Conservation (phyloP, 2,113 vertebrate species). For the Potamarius usumacintae region DNA sequence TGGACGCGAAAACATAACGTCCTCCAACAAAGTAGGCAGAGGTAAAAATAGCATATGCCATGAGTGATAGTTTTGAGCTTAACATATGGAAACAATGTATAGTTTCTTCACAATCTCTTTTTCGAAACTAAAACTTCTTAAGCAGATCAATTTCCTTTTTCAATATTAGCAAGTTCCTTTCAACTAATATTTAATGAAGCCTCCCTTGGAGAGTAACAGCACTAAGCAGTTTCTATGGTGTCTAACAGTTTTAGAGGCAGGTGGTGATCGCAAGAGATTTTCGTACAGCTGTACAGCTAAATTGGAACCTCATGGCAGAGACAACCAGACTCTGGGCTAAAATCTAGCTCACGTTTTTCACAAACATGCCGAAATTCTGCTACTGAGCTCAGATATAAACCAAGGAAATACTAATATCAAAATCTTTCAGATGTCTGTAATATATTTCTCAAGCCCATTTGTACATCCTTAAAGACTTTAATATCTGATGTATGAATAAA, state of each 20-base stretch:
- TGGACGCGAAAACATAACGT: no score
- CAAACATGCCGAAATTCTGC: background rate
- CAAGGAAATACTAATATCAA: background rate
- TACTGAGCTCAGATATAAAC: background rate
- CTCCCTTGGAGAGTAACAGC: background rate
- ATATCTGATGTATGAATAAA: background rate
- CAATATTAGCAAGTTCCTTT: background rate
- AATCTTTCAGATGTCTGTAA: background rate
- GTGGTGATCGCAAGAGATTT: background rate
- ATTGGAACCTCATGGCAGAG: background rate
- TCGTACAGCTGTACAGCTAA: no score
- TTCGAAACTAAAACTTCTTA: background rate
- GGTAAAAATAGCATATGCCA: background rate
- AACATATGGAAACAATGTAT: background rate
- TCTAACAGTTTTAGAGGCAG: background rate
- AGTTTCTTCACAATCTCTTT: background rate
- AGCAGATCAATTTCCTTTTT: background rate
- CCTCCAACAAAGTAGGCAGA: no score
- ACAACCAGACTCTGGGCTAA: background rate
- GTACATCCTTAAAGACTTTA: background rate
- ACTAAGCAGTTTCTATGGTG: background rate
- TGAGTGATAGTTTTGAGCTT: background rate
- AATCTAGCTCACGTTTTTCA: background rate
- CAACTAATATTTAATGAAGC: background rate
- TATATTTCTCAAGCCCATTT: background rate